Percentiles rank a stretch among this genome's conserved stretches.
Evolutionary conservation across 2,113 vertebrate genomes (phyloP).

Genomic region (Anas platyrhynchos): DNA sequence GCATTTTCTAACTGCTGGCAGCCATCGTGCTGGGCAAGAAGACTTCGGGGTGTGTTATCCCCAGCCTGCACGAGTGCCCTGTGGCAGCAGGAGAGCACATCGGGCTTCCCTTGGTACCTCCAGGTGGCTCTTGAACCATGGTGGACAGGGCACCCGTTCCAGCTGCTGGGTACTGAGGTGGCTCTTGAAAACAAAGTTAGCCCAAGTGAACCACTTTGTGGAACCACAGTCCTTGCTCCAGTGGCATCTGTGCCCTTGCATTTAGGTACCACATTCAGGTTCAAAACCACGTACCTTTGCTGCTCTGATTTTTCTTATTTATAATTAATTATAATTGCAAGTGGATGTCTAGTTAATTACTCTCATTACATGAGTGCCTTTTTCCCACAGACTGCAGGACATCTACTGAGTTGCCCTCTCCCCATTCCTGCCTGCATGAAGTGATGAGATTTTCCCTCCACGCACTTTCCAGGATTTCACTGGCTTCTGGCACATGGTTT

Average conservation of each 20-base stretch:
- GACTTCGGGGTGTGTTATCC: no score
- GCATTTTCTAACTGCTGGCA: neutral
- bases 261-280: neutral
- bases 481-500: neutral
- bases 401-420: neutral
- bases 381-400: neutral
- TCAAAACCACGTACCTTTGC: neutral
- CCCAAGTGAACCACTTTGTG: neutral
- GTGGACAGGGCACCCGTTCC: neutral
- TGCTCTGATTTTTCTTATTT: neutral
- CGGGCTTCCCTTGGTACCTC: neutral
- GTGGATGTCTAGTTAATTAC: neutral
- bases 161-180: neutral
- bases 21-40: no score
- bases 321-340: neutral
- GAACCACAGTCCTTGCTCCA: neutral
- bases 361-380: neutral
- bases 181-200: neutral
- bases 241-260: neutral
- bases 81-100: neutral
- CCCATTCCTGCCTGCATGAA: neutral
- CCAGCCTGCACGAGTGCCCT: neutral
- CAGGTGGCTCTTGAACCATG: neutral
- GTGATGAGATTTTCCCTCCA: neutral
- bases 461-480: neutral